These are phyloP conservation scores for Pachymerium ferrugineum DNA, from an alignment of 2,888 invertebrate genomes.

Conservation along the genomic window DNA sequence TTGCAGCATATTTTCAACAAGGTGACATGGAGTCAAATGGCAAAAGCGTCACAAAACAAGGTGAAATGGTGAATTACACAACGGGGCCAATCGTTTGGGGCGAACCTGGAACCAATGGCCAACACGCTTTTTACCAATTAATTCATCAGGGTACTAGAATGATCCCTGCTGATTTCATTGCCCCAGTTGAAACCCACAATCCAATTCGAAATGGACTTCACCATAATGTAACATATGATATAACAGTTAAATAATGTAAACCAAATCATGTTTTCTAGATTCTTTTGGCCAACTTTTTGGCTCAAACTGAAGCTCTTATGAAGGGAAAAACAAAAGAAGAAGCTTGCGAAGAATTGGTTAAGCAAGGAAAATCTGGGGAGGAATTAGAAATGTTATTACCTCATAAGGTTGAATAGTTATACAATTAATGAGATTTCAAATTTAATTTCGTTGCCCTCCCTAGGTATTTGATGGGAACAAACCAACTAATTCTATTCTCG, in stretches of 20 bases:
- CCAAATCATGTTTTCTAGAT: conserved; percentile 54
- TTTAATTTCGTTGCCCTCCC: background rate
- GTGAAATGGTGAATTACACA: conserved; percentile 49
- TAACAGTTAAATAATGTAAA: background rate
- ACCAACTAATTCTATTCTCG: conserved; percentile 93
- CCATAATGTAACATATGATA: conserved; percentile 60
- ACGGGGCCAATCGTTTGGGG: conserved; percentile 88
- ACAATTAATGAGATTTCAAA: background rate
- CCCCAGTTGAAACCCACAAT: conserved; percentile 87
- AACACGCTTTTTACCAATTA: conserved; percentile 98
- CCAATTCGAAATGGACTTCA: conserved; percentile 72
- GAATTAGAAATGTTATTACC: conserved; percentile 75
- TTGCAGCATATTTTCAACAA: conserved; percentile 99
- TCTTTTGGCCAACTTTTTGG: conserved; percentile 91
- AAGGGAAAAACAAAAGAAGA: conserved; percentile 62
- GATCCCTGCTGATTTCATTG: conserved; percentile 95
- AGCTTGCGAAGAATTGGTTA: conserved; percentile 73
- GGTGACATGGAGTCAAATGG: conserved; percentile 99
- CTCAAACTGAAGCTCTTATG: conserved; percentile 98
- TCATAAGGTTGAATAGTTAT: conserved; percentile 67
- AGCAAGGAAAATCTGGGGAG: conserved; percentile 67
- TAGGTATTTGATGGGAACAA: conserved; percentile 74
- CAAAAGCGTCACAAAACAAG: conserved; percentile 58
- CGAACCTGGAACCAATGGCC: conserved; percentile 98
- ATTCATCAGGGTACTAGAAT: conserved; percentile 90